Evolutionary conservation across 1,140 invertebrate genomes (phyloP), one percentile per base, ranked within the genome.

Genomic region (Drosophila eugracilis): DNA sequence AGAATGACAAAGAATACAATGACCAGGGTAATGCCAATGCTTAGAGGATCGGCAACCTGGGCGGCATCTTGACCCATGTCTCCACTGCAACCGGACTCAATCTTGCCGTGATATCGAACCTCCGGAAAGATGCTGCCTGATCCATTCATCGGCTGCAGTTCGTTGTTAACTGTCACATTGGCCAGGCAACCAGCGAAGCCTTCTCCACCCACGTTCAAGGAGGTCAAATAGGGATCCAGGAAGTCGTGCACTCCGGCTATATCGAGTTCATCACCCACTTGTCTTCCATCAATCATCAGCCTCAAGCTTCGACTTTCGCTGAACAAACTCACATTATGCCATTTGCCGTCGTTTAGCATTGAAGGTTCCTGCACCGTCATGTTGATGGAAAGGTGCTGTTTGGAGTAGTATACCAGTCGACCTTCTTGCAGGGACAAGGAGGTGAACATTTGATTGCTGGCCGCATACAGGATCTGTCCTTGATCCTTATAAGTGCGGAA

Each of bases 1-100:
- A 98, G 92, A 42, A 97, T 96, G 2, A 97, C 95, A 81, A 99
- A 98, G 92, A 99, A 99, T 3, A 98, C 96, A 41, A 99, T 97
- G 1, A 99, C 97, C 19, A 99, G 92, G 1, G 97, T 97, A 30
- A 98, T 96, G 26, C 97, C 97, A 37, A 98, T 97, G 77, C 96
- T 97, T 0, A 98, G 92, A 1, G 97, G 97, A 93, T 97, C 96
- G 4, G 97, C 95, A 1, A 95, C 94, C 54, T 96, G 94, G 0
- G 95, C 94, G 5, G 95, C 94, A 32, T 95, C 96, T 21, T 95
- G 94, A 14, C 95, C 96, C 41, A 95, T 94, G 28, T 94, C 93
- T 30, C 94, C 95, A 28, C 94, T 93, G 85, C 95, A 96, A 6
- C 96, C 95, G 34, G 89, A 89, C 50, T 92, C 92, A 26, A 97